Conservation (phyloP, 2,113 vertebrate species). For the Camelus bactrianus region DNA sequence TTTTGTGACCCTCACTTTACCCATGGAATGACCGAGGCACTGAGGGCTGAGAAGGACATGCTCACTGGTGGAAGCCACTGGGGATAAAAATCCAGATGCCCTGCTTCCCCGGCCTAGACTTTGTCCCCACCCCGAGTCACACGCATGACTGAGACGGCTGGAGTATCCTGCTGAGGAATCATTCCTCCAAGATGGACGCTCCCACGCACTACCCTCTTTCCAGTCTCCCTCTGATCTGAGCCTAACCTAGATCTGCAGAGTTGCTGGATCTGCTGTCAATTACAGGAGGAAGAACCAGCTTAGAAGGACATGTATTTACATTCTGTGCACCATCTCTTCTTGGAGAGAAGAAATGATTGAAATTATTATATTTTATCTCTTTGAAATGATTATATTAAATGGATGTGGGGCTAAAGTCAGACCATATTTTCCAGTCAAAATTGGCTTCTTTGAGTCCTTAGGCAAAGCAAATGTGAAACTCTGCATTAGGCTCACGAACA, state of each 20-base stretch:
- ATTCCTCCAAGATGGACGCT: background rate
- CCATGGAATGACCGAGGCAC: background rate
- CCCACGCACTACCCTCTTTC: fast-evolving
- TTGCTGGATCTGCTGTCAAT: background rate
- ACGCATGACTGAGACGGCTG: background rate
- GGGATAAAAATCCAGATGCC: background rate
- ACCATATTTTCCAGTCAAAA: constrained; percentile 93
- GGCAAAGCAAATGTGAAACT: constrained; percentile 92
- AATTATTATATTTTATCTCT: constrained; percentile 76
- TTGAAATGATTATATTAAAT: constrained; percentile 88
- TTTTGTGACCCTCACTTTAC: background rate
- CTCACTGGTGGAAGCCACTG: background rate
- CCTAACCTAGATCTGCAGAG: background rate
- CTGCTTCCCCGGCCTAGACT: background rate
- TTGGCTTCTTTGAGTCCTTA: constrained; percentile 87
- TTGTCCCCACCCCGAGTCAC: background rate
- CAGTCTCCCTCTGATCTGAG: background rate
- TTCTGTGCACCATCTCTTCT: constrained; percentile 45
- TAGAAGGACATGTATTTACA: background rate
- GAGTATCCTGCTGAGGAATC: background rate
- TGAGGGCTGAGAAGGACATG: background rate
- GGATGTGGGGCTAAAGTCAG: constrained; percentile 94
- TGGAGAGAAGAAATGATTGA: background rate
- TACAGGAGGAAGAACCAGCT: background rate
- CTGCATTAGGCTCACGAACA: constrained; percentile 93